Percentiles rank a stretch among this genome's conserved stretches.
These are phyloP conservation scores for Porphyrio hochstetteri DNA, from an alignment of 2,113 vertebrate species.

Conservation along the genomic window DNA sequence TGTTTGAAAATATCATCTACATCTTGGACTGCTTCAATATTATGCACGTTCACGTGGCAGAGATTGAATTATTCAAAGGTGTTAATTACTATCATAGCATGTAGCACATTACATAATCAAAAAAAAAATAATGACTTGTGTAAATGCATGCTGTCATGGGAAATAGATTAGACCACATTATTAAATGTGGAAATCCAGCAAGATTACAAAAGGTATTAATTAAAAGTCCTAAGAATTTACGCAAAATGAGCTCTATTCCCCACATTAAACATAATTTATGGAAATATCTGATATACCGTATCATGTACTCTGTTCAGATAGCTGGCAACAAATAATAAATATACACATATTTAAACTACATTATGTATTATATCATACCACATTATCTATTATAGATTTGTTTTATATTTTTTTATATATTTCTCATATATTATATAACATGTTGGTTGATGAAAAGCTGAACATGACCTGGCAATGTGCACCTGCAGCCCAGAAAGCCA, in stretches of 20 bases:
- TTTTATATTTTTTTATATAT: no score
- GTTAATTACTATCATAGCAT: neutral
- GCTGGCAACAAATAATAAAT: neutral
- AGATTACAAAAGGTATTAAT: slow-evolving; percentile 12
- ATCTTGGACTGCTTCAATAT: neutral
- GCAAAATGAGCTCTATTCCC: neutral
- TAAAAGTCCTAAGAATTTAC: neutral
- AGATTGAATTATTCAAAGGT: slow-evolving; percentile 9
- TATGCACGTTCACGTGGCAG: neutral
- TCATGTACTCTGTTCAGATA: neutral
- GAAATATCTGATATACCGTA: neutral
- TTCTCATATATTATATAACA: no score
- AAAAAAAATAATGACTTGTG: neutral
- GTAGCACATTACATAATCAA: neutral
- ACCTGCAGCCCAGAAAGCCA: no score
- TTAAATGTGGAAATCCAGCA: slow-evolving; percentile 41
- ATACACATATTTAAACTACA: neutral
- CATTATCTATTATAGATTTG: neutral
- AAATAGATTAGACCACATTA: neutral
- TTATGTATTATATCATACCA: neutral
- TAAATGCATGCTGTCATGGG: neutral
- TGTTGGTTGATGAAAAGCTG: no score
- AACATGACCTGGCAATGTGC: no score
- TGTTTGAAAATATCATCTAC: neutral
- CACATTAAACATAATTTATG: neutral